Evolutionary conservation across 2,113 vertebrate species (phyloP), one percentile per base, ranked within the genome.

Genomic region (Sinocyclocheilus grahami): DNA sequence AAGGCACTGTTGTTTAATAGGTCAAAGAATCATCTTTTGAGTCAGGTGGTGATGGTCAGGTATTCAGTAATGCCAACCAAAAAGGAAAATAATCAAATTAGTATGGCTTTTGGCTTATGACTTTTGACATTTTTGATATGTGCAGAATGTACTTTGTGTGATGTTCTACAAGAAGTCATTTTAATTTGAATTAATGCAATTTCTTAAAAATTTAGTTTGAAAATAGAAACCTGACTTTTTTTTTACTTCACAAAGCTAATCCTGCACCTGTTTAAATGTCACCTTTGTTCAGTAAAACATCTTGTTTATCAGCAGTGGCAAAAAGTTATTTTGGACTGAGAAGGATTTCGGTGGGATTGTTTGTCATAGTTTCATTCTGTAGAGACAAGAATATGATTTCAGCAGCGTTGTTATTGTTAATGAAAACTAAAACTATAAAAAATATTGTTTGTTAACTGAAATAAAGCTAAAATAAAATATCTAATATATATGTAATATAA

Each of bases 31-130:
- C 58, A 48, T 79, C 55, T 20, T 60, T 82, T 13, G 16, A 27
- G 67, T 82, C 62, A 82, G 62, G 79, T 82, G 37, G 7, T 67
- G 42, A 82, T 10, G 79, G n/a, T 67, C 58, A 82, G 79, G 39
- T 67, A 82, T 82, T 82, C 79, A 82, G 81, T 46, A 33, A 10
- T 72, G 48, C 63, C 65, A 55, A 42, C 6, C 46, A 48, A 46
- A 46, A 46, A 2, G 2, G 46, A 46, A 7, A 9, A 46, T 11
- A 46, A 2, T 3, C 46, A 46, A 67, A 67, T 51, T 14, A 18
- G 13, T n/a, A 42, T 42, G 18, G 12, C 33, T 18, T 39, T n/a
- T n/a, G n/a, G n/a, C n/a, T n/a, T n/a, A 42, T 42, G 18, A 6
- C 33, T 18, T 39, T 67, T 46, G 62, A 67, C 62, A 82, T 42